phyloP scores from a whole-genome alignment of 2,113 vertebrate genomes.

The Corythaeola cristata region DNA sequence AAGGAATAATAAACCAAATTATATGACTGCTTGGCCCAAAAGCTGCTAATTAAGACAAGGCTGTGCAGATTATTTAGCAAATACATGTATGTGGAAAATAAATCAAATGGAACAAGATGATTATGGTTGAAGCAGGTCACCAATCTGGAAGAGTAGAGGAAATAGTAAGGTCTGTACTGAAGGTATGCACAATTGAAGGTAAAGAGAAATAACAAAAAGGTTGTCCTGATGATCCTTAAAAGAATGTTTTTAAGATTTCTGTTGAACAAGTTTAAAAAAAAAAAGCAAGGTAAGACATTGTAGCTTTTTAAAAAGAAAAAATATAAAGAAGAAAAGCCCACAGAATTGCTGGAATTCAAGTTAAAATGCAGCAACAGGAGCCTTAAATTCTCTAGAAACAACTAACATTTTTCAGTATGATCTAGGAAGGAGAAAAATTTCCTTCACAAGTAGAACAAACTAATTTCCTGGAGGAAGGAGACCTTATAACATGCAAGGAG shows the following conservation, averaged over 20 bases:
- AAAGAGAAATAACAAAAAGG: neutral
- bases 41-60: neutral
- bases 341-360: neutral
- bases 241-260: neutral
- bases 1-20: neutral
- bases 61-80: neutral
- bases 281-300: neutral
- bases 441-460: neutral
- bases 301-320: neutral
- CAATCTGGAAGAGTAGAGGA: neutral
- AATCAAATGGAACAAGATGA: neutral
- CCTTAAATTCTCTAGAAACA: neutral
- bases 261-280: neutral
- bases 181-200: neutral
- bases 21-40: neutral
- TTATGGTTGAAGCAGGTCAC: neutral
- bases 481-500: neutral
- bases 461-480: slow-evolving; percentile 17
- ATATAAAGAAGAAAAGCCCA: neutral
- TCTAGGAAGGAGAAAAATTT: neutral
- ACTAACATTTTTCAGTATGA: neutral
- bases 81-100: neutral
- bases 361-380: neutral
- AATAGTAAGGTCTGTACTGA: neutral
- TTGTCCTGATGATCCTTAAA: neutral